A percentile compares a stretch with the other conserved stretches of the same genome.
phyloP scores from a whole-genome alignment of 1,140 invertebrate genomes.

The Neodiprion virginianus region DNA sequence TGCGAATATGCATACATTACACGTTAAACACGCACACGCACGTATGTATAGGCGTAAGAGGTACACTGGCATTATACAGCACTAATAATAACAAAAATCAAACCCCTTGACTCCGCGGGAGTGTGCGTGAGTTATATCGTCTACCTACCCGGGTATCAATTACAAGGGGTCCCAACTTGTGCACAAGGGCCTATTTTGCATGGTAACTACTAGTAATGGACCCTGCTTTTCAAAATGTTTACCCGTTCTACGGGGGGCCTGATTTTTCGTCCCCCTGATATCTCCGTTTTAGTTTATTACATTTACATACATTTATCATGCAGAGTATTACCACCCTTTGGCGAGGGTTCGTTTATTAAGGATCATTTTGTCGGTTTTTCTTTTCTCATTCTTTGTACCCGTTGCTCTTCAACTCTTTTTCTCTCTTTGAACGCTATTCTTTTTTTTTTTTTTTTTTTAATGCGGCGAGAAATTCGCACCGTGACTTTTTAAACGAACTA shows the following conservation, averaged over 20 bases:
- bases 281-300: background rate
- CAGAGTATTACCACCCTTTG: no score
- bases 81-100: background rate
- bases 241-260: background rate
- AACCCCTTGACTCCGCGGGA: background rate
- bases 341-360: slow-evolving; percentile 2
- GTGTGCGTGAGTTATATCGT: background rate
- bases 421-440: background rate
- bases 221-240: slow-evolving; percentile 3
- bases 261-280: background rate
- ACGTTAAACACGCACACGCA: no score
- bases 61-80: background rate
- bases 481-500: background rate
- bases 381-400: background rate
- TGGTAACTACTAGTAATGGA: background rate
- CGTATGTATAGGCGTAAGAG: no score
- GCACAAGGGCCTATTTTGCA: slow-evolving; percentile 1
- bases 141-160: background rate
- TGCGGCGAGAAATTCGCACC: background rate
- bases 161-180: background rate
- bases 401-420: background rate
- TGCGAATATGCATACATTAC: no score
- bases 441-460: background rate
- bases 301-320: background rate
- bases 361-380: no score